Percentiles rank a stretch among this genome's conserved stretches.
Conservation (phyloP, 1,140 invertebrate species). For the Laupala kohalensis region DNA sequence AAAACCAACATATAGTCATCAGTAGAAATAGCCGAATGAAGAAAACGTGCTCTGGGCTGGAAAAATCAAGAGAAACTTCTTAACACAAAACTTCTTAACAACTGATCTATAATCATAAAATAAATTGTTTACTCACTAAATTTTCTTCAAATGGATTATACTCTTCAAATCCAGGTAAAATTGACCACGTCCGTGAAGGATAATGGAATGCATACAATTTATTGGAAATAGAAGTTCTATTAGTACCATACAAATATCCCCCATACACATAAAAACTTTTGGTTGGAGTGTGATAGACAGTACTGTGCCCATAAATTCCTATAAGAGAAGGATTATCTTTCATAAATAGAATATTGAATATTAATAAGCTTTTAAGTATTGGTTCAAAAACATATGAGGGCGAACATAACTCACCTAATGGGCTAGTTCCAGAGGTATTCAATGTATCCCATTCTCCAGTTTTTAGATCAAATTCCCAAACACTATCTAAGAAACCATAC, state of each 20-base stretch:
- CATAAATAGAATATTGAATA: neutral
- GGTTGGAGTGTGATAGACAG: constrained; percentile 68
- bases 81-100: neutral
- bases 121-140: constrained; percentile 24
- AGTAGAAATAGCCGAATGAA: constrained; percentile 78
- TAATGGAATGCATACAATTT: constrained; percentile 67
- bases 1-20: constrained; percentile 82
- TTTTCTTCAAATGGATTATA: constrained; percentile 32
- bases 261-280: constrained; percentile 84
- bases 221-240: constrained; percentile 54
- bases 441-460: constrained; percentile 55
- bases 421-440: constrained; percentile 52
- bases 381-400: neutral
- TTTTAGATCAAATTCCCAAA: constrained; percentile 72
- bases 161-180: constrained; percentile 55
- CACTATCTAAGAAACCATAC: constrained; percentile 56
- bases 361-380: neutral
- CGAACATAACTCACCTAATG: constrained; percentile 35
- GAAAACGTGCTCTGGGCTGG: constrained; percentile 59
- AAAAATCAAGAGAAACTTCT: constrained; percentile 18
- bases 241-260: constrained; percentile 63
- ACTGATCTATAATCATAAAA: constrained; percentile 14
- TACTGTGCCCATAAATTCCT: constrained; percentile 79
- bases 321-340: constrained; percentile 13
- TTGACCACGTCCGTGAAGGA: constrained; percentile 58